phyloP scores from a whole-genome alignment of 2,888 invertebrate genomes.

The Apocheima hispidaria region DNA sequence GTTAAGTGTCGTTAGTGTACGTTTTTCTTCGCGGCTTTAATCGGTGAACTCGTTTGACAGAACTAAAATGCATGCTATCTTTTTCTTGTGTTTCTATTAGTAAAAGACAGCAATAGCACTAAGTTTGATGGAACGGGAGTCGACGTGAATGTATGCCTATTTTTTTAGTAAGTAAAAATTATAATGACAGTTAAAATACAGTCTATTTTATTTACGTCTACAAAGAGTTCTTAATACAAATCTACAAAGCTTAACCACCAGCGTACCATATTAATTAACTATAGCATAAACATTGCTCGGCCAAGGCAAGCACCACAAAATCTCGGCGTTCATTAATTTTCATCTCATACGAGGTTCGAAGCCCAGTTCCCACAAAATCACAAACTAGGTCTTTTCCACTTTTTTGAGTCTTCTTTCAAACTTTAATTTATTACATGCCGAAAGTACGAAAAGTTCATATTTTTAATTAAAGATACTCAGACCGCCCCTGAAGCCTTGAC shows the following conservation, averaged over 20 bases:
- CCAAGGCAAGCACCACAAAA: constrained; percentile 50
- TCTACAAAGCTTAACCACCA: constrained; percentile 3
- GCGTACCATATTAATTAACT: constrained; percentile 28
- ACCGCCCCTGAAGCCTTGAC: constrained; percentile 83
- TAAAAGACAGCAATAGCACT: too few species aligned
- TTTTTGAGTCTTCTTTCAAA: constrained; percentile 53
- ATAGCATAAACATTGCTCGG: constrained; percentile 40
- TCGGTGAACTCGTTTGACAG: too few species aligned
- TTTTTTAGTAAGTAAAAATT: too few species aligned
- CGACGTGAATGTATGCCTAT: too few species aligned
- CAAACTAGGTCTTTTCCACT: constrained; percentile 51
- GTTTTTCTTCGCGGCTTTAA: too few species aligned
- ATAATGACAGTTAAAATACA: too few species aligned
- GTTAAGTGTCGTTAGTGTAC: too few species aligned
- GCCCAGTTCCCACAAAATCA: constrained; percentile 51
- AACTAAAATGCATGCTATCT: too few species aligned
- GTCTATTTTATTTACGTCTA: too few species aligned
- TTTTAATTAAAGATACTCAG: constrained; percentile 84
- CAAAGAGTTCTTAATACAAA: background rate
- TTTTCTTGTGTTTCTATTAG: too few species aligned
- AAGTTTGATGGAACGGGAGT: too few species aligned
- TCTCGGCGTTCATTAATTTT: constrained; percentile 60
- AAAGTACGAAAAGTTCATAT: constrained; percentile 72
- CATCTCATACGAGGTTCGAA: constrained; percentile 49
- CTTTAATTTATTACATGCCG: constrained; percentile 74